Base-by-base conservation (phyloP, 2,113 vertebrate genomes). In the Colossoma macropomum region DNA sequence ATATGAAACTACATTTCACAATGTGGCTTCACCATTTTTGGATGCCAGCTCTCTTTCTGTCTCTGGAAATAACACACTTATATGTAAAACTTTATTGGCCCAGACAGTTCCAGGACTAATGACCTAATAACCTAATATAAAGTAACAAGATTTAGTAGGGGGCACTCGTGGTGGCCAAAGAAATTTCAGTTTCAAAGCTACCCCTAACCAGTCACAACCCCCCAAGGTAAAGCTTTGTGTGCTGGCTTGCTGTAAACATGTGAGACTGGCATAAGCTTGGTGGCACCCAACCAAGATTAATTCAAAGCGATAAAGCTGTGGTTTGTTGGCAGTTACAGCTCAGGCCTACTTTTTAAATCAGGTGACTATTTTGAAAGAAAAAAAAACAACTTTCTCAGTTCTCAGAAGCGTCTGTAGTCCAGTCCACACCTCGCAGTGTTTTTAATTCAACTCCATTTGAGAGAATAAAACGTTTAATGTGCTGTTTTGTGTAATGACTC, bases 351-450 rank as follows among this genome's bases (percentile, higher is more conserved):
- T 21, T 56, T 56, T 19, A 23, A 59, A 59, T 79, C 77, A 68
- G 63, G 45, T 54, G 45, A 79, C 48, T 54, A 45, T 45, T 45
- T 45, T 9, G 10, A 45, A 19, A 17, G 4, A 6, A 30, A 30
- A 65, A 66, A 27, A 52, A 75, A 66, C 50, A 23, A 17, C 54
- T 56, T n/a, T 48, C 38, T 75, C n/a, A 68, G 30, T 60, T 63
- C 34, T 75, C 28, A 50, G 48, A 78, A 82, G 59, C 45, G 34
- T 69, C 48, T 77, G 59, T 45, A 52, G 50, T 71, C 52, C 56
- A 62, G 32, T 50, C 74, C 81, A 79, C 63, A 56, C 50, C 77
- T 63, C 52, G 50, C 77, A 27, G 50, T 38, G 66, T 25, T 80
- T 27, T 17, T 10, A n/a, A 25, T 38, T 41, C 28, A 60, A 62